Conservation (phyloP, 2,797 vertebrate genomes). For the Sebastes trivittatus region DNA sequence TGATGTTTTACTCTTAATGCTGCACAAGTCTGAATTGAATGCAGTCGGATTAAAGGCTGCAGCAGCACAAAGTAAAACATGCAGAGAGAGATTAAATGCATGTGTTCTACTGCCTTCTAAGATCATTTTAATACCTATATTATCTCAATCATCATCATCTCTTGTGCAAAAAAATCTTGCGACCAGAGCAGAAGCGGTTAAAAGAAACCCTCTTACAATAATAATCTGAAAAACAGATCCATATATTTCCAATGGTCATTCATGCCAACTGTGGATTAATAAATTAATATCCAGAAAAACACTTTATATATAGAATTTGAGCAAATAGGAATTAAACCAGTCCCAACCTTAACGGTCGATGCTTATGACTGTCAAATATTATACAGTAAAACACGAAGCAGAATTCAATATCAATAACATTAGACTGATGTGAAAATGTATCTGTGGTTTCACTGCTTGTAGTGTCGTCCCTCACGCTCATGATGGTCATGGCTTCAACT, state of each 20-base stretch:
- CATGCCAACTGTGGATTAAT: not conserved
- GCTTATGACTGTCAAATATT: not conserved
- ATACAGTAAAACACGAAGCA: not conserved
- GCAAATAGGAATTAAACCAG: not conserved
- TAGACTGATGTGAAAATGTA: not conserved
- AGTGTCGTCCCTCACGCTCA: not conserved
- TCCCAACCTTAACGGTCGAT: not conserved
- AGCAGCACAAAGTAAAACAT: not conserved
- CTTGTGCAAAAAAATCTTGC: not conserved
- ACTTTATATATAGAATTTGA: not conserved
- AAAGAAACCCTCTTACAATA: not conserved
- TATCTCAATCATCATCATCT: not conserved
- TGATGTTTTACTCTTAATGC: not conserved
- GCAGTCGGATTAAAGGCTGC: not conserved
- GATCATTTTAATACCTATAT: not conserved
- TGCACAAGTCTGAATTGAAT: not conserved
- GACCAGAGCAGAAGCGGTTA: not conserved
- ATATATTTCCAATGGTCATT: not conserved
- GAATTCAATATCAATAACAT: not conserved
- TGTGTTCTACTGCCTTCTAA: not conserved
- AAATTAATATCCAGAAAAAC: not conserved
- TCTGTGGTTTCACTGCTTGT: not conserved
- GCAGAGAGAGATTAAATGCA: not conserved
- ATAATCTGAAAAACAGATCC: not conserved
- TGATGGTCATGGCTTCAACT: not conserved